Evolutionary conservation across 2,888 invertebrate species (phyloP), one percentile per base, ranked within the genome.

Genomic region (Drosophila demipolita): DNA sequence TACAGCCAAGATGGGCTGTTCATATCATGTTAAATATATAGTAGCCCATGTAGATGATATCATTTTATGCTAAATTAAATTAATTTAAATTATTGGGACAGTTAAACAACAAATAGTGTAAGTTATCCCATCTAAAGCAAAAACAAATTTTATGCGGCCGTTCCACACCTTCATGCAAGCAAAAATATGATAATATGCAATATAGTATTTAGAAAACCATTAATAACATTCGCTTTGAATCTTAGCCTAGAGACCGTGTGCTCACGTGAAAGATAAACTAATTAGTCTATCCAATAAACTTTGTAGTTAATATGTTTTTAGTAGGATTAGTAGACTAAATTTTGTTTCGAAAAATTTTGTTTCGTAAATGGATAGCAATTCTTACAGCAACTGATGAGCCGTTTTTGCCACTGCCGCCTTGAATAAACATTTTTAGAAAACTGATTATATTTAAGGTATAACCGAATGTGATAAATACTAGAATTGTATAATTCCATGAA

Each of bases 381-480:
- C 93, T 93, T 93, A 93, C 98, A 94, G 99, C 99, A 93, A 99
- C 97, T 84, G 98, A 97, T 83, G 98, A 98, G 94, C 98, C 98
- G 94, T 98, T 98, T 94, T 98, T 98, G 93, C 99, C 98, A 93
- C 96, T 96, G 92, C 99, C 99, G 93, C 98, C 98, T 92, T 94
- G 94, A 90, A 95, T 95, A 94, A 97, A 96, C 87, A 95, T 95
- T 93, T 95, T 94, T 92, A 94, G 94, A 95, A 96, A 96, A 93
- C 94, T 94, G 93, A 95, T 92, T 93, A 95, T 94, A 93, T 95
- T 95, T 93, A 90, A 83, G 73, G 91, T 70, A 92, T 92, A 93
- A 91, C 93, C 88, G 79, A 92, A 70, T 69, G 91, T 92, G 73
- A 92, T 92, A 83, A 91, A 90, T 83, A 90, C 74, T 82, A 92